Percentiles rank a stretch among this genome's conserved stretches.
Evolutionary conservation across 2,888 invertebrate species (phyloP).

Genomic region (Leptogaster cylindrica): DNA sequence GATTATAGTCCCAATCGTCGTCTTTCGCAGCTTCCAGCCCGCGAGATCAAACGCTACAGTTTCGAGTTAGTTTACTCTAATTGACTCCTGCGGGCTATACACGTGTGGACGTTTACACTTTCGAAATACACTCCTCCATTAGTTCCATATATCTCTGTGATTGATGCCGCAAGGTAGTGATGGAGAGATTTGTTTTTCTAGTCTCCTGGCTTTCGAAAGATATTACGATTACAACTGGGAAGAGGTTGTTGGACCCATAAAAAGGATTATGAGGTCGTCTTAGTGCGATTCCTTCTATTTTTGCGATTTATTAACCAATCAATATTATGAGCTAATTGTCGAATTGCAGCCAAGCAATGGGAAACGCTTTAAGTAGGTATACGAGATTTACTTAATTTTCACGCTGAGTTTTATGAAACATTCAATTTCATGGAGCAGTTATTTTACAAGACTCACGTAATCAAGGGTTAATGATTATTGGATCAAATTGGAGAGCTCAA

Average conservation of each 20-base stretch:
- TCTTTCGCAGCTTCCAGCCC: background rate
- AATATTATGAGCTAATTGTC: background rate
- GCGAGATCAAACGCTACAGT: slow-evolving; percentile 19
- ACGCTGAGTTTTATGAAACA: too few species aligned
- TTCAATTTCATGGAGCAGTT: too few species aligned
- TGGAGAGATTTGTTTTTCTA: slow-evolving; percentile 22
- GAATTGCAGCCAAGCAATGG: background rate
- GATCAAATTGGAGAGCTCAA: too few species aligned
- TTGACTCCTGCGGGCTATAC: slow-evolving; percentile 43
- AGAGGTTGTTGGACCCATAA: too few species aligned
- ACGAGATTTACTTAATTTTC: too few species aligned
- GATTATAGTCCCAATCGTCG: background rate
- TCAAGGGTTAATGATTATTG: too few species aligned
- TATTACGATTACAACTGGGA: background rate
- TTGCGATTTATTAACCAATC: too few species aligned
- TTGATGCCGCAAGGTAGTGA: slow-evolving; percentile 22
- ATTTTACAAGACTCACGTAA: too few species aligned
- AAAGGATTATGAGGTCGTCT: too few species aligned
- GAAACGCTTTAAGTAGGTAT: too few species aligned
- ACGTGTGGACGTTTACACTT: slow-evolving; percentile 44
- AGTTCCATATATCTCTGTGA: slow-evolving; percentile 14
- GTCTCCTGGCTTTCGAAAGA: background rate
- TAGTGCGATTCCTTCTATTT: too few species aligned
- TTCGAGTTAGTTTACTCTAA: slow-evolving; percentile 41
- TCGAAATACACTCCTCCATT: slow-evolving; percentile 10